These are phyloP conservation scores for Regulus satrapa DNA, from an alignment of 2,113 vertebrate species.

Conservation along the genomic window DNA sequence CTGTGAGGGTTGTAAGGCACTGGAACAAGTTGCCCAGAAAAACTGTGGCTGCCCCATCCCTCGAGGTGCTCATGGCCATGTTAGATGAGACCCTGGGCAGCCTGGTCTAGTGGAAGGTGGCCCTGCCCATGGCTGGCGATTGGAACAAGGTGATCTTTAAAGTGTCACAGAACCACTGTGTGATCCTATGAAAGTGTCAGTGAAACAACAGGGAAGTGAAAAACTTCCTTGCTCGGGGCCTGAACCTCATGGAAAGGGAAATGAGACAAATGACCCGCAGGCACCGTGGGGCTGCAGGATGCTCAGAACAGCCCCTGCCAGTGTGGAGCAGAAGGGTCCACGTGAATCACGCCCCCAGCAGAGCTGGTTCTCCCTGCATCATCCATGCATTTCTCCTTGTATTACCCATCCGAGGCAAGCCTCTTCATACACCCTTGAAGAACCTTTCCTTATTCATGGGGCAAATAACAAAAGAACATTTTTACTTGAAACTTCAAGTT, in stretches of 20 bases:
- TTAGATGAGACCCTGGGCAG: not conserved
- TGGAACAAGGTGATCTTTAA: not conserved
- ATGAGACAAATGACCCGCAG: not conserved
- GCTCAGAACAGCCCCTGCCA: not conserved
- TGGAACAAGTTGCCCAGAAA: not conserved
- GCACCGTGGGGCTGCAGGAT: not conserved
- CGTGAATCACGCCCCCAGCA: rapidly evolving
- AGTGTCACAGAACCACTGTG: not conserved
- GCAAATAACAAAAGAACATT: not conserved
- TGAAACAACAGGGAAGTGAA: not conserved
- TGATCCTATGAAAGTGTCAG: not conserved
- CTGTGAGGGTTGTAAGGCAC: not conserved
- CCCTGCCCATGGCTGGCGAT: not conserved
- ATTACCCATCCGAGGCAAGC: not conserved
- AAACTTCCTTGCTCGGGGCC: not conserved
- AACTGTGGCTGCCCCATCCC: not conserved
- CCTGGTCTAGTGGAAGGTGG: not conserved
- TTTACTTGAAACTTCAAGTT: not conserved
- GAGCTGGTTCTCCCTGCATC: not conserved
- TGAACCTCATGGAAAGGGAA: not conserved
- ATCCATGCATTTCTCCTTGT: not conserved
- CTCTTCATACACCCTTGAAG: not conserved
- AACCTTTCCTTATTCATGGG: not conserved
- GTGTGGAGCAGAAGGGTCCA: not conserved
- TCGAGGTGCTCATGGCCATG: not conserved